Conservation (phyloP, 2,888 invertebrate species). For the Nudaria mundana region DNA sequence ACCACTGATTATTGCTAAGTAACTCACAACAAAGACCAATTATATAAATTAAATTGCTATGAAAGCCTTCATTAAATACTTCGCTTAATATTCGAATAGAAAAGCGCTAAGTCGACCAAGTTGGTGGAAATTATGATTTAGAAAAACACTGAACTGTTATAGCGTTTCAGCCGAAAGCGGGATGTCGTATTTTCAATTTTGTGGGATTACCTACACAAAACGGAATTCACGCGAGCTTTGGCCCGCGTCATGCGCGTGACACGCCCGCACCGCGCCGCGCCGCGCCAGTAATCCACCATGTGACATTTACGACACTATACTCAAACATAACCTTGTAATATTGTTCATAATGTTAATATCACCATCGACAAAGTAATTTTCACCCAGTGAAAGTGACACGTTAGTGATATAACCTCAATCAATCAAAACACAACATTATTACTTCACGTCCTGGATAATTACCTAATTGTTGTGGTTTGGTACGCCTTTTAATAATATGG, state of each 20-base stretch:
- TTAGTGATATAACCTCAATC: no score
- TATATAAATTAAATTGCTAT: no score
- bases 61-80: no score
- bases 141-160: conserved; percentile 21
- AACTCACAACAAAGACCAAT: no score
- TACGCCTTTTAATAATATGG: no score
- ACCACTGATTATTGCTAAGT: no score
- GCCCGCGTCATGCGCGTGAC: conserved; percentile 35
- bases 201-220: conserved; percentile 40
- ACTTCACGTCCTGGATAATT: no score
- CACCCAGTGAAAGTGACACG: not conserved
- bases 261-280: conserved; percentile 32
- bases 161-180: conserved; percentile 23
- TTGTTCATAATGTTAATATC: conserved; percentile 18
- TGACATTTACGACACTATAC: no score
- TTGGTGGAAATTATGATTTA: conserved; percentile 23
- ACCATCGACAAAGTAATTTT: conserved; percentile 4
- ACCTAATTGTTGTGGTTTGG: no score
- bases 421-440: no score
- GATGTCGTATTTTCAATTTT: conserved; percentile 45
- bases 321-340: conserved; percentile 24
- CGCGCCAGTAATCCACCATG: conserved; percentile 16
- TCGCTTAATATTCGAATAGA: no score
- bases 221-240: conserved; percentile 36
- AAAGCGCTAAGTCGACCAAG: no score